Percentiles rank a stretch among this genome's conserved stretches.
phyloP scores from a whole-genome alignment of 2,797 vertebrate genomes.

The Pseudochirops cupreus region DNA sequence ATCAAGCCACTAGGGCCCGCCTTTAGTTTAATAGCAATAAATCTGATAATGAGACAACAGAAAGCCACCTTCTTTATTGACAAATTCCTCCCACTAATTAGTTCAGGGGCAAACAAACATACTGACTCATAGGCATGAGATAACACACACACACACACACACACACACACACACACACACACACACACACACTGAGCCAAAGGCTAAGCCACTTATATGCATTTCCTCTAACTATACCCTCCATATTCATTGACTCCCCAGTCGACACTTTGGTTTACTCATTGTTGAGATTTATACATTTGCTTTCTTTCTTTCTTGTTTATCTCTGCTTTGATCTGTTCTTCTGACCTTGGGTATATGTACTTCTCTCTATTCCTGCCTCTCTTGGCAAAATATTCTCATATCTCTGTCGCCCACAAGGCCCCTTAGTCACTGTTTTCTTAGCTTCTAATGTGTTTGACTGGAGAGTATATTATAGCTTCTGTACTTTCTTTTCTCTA shows the following conservation, averaged over 20 bases:
- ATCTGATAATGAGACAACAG: background rate
- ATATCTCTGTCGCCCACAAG: background rate
- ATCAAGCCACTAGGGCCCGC: background rate
- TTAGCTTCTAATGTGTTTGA: background rate
- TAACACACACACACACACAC: no score
- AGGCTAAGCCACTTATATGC: background rate
- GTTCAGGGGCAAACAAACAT: background rate
- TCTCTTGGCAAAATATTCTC: background rate
- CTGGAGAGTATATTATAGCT: background rate
- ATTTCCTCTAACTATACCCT: background rate
- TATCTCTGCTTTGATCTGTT: conserved; percentile 8
- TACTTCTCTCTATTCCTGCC: background rate
- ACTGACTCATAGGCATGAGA: background rate
- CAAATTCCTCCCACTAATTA: background rate
- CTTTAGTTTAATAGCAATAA: background rate
- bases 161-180: no score
- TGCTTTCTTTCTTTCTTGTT: background rate
- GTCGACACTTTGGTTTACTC: background rate
- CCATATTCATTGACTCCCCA: background rate
- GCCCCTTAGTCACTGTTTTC: background rate
- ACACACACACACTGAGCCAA: background rate
- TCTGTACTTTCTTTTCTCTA: background rate
- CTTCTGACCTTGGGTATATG: background rate
- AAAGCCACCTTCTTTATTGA: background rate
- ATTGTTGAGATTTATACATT: background rate